Base-by-base conservation (phyloP, 1,140 invertebrate genomes). In the Holcopasites calliopsidis region DNA sequence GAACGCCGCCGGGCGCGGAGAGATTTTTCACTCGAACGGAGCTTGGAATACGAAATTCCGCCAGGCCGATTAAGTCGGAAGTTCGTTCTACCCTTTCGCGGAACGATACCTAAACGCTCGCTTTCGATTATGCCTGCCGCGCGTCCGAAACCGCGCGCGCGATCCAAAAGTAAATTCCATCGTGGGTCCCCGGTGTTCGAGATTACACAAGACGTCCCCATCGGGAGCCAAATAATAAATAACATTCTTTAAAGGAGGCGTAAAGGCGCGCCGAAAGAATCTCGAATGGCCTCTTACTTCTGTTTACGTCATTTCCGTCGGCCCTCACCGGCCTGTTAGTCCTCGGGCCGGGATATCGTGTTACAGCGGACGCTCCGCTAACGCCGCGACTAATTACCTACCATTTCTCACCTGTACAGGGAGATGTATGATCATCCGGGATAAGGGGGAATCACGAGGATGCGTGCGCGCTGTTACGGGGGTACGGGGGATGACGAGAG, bases 221-320 rank as follows among this genome's bases (percentile, higher is more conserved):
- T 28, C 31, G 16, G 16, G 55, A 38, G 42, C 60, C 28, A 26
- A 54, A 54, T 72, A n/a, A n/a, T n/a, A 62, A 72, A 72, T 62
- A 72, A 72, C 35, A 33, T 31, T 62, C 44, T 52, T 72, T 54
- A 62, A 72, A n/a, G 58, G 16, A 31, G 18, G 28, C n/a, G 21
- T 52, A 52, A 62, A 72, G 47, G 42, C 26, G 35, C 35, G 35
- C 47, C 70, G 47, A 72, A 61, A 62, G 58, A 62, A 72, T 50
- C 23, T 23, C 35, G 26, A 62, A 31, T 16, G 10, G 44, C 33
- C 31, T 38, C 42, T 71, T 60, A 60, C 55, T 60, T 52, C 42
- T 72, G 35, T 72, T 72, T 62, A 62, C 47, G 58, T 62, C 58
- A 62, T 42, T 72, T 72, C 70, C 33, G 50, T 69, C 50, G 33